These are phyloP conservation scores for Intellagama lesueurii DNA, from an alignment of 2,797 vertebrate genomes.

Conservation along the genomic window DNA sequence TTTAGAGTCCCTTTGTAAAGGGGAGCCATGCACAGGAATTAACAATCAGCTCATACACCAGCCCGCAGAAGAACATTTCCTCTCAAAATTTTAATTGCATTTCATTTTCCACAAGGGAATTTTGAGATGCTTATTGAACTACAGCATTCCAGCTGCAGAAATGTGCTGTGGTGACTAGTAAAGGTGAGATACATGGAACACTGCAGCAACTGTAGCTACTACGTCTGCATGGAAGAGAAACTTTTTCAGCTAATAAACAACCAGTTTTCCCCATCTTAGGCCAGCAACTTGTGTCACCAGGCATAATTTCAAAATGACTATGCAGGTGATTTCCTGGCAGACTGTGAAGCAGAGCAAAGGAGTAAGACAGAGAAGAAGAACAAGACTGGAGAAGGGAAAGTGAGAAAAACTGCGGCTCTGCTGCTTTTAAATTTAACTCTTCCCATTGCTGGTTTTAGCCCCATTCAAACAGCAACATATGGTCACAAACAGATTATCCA, in stretches of 20 bases:
- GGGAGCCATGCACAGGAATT: constrained; percentile 44
- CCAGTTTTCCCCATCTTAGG: background rate
- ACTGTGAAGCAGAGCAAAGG: background rate
- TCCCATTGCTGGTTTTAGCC: background rate
- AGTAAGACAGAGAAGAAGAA: background rate
- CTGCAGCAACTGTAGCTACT: constrained; percentile 21
- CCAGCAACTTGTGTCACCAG: background rate
- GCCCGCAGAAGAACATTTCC: constrained; percentile 58
- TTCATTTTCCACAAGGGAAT: constrained; percentile 62
- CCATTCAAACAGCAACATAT: too few relatives aligned
- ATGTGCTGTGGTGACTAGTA: constrained; percentile 36
- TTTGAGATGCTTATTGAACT: constrained; percentile 51
- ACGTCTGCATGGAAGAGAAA: constrained; percentile 35
- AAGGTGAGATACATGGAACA: constrained; percentile 46
- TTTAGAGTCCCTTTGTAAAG: constrained; percentile 50
- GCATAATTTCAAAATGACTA: background rate
- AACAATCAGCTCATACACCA: constrained; percentile 47
- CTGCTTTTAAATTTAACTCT: background rate
- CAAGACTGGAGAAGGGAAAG: background rate
- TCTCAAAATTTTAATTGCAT: constrained; percentile 51
- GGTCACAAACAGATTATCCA: background rate
- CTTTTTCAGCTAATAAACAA: constrained; percentile 19
- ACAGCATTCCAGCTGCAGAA: constrained; percentile 53
- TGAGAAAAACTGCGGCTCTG: background rate
- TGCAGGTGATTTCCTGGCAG: background rate